These are phyloP conservation scores for Eriosoma lanigerum DNA, from an alignment of 1,140 invertebrate species.

Conservation along the genomic window DNA sequence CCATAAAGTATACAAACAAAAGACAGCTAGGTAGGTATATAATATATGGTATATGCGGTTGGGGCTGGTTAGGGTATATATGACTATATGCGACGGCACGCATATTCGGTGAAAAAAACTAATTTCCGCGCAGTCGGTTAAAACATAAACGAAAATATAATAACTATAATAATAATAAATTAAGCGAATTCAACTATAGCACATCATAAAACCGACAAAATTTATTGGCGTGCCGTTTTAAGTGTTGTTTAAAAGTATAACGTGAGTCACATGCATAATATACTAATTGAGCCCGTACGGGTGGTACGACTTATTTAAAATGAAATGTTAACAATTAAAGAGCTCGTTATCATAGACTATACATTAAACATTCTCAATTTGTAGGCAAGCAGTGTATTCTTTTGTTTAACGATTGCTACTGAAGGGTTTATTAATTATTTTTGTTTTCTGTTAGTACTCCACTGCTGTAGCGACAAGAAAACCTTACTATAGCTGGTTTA, in stretches of 20 bases:
- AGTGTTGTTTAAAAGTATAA: constrained; percentile 23
- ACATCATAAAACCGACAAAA: constrained; percentile 12
- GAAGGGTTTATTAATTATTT: neutral
- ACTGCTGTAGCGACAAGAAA: neutral
- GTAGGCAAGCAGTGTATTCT: constrained; percentile 14
- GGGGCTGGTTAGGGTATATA: neutral
- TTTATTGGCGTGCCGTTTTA: constrained; percentile 15
- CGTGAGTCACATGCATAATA: constrained; percentile 27
- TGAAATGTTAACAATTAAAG: constrained; percentile 21
- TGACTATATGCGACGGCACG: neutral
- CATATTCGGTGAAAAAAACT: neutral
- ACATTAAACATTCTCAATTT: constrained; percentile 24
- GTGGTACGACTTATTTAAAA: constrained; percentile 40
- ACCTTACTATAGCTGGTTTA: too few relatives aligned
- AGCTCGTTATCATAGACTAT: constrained; percentile 37
- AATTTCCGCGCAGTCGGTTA: neutral
- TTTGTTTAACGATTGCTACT: constrained; percentile 4
- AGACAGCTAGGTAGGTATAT: neutral
- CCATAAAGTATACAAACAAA: neutral
- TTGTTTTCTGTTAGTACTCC: neutral
- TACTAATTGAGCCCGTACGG: constrained; percentile 38
- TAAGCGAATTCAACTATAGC: neutral
- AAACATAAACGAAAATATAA: neutral
- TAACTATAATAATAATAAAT: neutral
- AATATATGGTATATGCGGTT: neutral